These are phyloP conservation scores for Triplophysa dalaica DNA, from an alignment of 2,113 vertebrate species.

Conservation along the genomic window DNA sequence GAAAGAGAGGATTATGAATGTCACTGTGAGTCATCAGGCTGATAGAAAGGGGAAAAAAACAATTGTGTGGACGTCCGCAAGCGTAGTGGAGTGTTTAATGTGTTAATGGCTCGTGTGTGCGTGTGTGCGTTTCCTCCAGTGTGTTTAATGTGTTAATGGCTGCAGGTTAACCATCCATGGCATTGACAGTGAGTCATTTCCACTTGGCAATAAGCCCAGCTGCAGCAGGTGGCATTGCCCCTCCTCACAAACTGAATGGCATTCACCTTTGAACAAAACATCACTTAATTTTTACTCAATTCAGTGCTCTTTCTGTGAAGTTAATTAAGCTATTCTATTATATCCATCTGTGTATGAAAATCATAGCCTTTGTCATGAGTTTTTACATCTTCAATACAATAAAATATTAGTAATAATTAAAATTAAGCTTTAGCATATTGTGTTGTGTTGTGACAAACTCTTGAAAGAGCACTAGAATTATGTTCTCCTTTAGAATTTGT, in stretches of 20 bases:
- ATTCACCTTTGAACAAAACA: constrained; percentile 48
- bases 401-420: neutral
- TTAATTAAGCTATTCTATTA: neutral
- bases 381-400: no score
- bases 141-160: constrained; percentile 73
- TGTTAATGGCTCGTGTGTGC: constrained; percentile 59
- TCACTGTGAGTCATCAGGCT: constrained; percentile 50
- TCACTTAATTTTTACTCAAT: neutral
- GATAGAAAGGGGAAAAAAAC: constrained; percentile 35
- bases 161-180: constrained; percentile 59
- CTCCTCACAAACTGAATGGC: constrained; percentile 33
- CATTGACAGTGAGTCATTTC: constrained; percentile 64
- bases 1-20: constrained; percentile 49
- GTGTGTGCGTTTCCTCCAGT: constrained; percentile 44
- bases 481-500: no score
- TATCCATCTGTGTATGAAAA: constrained; percentile 16
- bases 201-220: constrained; percentile 46
- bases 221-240: constrained; percentile 58
- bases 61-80: constrained; percentile 50
- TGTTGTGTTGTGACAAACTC: neutral
- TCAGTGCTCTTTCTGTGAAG: neutral
- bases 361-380: neutral
- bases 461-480: neutral
- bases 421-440: neutral
- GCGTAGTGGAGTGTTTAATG: constrained; percentile 60